Conservation (phyloP, 2,888 invertebrate species). For the Drosophila ezoana region DNA sequence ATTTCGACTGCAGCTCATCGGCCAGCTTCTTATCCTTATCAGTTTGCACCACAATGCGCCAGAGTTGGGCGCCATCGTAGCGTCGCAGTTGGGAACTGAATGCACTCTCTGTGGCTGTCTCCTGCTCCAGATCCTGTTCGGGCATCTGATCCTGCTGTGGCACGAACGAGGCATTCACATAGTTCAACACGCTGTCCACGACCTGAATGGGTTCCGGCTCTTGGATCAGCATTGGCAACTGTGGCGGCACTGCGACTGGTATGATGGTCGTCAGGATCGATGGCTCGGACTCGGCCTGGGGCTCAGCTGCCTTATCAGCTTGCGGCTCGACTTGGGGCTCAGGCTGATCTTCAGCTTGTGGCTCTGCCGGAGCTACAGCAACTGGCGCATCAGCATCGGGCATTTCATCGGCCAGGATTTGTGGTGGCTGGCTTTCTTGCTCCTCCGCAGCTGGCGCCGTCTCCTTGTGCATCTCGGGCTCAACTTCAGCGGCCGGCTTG, state of each 20-base stretch:
- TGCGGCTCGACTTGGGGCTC: not conserved
- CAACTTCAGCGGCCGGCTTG: constrained; percentile 6
- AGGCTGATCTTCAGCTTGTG: not conserved
- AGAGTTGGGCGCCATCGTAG: constrained; percentile 91
- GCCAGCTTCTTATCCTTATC: constrained; percentile 86
- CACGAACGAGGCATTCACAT: constrained; percentile 80
- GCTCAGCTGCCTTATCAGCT: not conserved
- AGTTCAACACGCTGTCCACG: constrained; percentile 80
- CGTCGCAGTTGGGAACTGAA: constrained; percentile 85
- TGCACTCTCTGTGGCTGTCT: constrained; percentile 20
- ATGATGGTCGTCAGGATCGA: constrained; percentile 80
- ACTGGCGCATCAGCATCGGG: constrained; percentile 3
- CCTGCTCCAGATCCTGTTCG: constrained; percentile 38
- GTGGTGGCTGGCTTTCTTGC: constrained; percentile 1
- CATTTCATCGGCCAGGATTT: constrained; percentile 18
- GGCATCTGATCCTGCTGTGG: constrained; percentile 28
- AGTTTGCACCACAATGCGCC: constrained; percentile 88
- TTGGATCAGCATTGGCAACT: constrained; percentile 2
- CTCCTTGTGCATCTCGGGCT: not conserved
- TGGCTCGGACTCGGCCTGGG: constrained; percentile 17
- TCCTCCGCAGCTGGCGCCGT: not conserved
- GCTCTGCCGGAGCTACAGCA: not conserved
- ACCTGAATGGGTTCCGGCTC: constrained; percentile 50
- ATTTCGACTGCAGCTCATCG: constrained; percentile 86
- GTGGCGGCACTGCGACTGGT: constrained; percentile 42